phyloP scores from a whole-genome alignment of 2,888 invertebrate species.

The Cerceris ruficornis region DNA sequence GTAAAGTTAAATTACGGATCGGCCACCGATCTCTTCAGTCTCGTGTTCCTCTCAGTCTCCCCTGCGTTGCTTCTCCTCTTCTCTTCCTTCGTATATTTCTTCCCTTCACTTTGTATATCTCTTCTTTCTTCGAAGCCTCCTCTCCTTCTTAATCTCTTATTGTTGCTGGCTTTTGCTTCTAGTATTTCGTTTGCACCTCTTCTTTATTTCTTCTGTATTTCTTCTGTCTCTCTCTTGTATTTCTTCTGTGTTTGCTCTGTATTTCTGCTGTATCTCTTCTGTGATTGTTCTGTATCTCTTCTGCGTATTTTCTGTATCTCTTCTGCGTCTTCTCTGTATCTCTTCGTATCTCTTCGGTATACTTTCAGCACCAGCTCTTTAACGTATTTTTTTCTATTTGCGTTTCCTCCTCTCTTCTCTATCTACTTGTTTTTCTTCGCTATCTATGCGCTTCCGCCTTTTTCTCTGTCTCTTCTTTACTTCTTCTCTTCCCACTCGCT shows the following conservation, averaged over 20 bases:
- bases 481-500: neutral
- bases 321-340: neutral
- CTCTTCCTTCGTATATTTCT: no score
- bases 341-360: neutral
- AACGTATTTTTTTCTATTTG: neutral
- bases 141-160: no score
- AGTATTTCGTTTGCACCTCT: no score
- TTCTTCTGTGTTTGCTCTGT: neutral
- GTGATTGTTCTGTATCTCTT: no score
- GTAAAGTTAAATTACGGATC: conserved; percentile 29
- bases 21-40: conserved; percentile 33
- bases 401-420: neutral
- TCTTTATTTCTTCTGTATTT: no score
- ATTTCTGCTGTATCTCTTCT: neutral
- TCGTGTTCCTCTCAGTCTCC: conserved; percentile 6
- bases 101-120: no score
- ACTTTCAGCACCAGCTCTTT: neutral
- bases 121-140: no score
- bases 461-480: neutral
- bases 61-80: neutral
- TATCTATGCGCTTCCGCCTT: neutral
- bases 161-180: no score
- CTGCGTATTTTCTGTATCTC: no score
- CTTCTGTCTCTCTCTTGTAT: no score
- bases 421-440: neutral